Evolutionary conservation across 2,888 invertebrate genomes (phyloP), one percentile per base, ranked within the genome.

Genomic region (Dermolepida albohirtum): DNA sequence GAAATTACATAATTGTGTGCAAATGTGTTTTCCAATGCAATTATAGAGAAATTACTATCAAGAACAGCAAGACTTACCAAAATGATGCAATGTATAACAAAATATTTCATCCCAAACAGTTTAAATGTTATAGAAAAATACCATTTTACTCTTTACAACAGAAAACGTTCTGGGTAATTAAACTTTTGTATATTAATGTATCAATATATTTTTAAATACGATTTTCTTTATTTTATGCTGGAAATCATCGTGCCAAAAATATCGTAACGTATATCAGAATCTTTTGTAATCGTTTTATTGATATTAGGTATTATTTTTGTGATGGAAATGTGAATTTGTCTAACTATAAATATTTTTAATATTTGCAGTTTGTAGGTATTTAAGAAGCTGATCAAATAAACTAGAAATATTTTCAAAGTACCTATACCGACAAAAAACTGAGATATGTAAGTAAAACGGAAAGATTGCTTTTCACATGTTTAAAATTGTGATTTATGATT

Each of bases 311-410:
- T 54, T 54, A 54, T 54, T 52, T 63, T 63, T 63, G 62, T 54
- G 62, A 62, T 63, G 47, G 47, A 64, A 55, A 57, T 40, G 50
- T 64, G 65, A 68, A 59, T 40, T 64, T 64, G 62, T 51, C 63
- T 63, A 34, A 71, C 71, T 70, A 72, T 70, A 73, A 71, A 71
- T 74, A 74, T 73, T 74, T 73, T 74, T 74, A 73, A 72, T 74
- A 74, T 71, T 72, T 70, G 59, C 70, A 73, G 71, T 68, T 68
- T 62, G 67, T 73, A 72, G 52, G 47, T 57, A 55, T 41, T 57
- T n/a, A 17, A 27, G 14, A 54, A 43, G 43, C 43, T 57, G 43
- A 44, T 47, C 34, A 62, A 49, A 62, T 49, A 64, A 44, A 52
- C 16, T 67, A 64, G 51, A 67, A 17, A 51, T 67, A 63, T 67